A percentile compares a stretch with the other conserved stretches of the same genome.
These are phyloP conservation scores for Nymphalis c-album DNA, from an alignment of 2,888 invertebrate genomes.

Conservation along the genomic window DNA sequence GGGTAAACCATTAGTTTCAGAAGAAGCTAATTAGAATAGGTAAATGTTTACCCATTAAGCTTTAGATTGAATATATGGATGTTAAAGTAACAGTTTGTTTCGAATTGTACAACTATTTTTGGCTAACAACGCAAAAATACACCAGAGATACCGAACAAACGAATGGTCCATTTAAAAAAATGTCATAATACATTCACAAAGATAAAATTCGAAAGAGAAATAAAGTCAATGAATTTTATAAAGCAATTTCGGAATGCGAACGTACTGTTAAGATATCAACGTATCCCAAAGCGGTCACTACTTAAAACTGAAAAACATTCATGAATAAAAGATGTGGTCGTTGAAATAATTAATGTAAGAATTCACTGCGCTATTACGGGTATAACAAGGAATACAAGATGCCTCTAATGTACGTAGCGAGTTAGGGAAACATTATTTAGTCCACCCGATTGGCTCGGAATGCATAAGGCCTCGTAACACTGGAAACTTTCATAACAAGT, in stretches of 20 bases:
- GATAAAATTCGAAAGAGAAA: constrained; percentile 5
- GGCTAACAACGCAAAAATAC: too few species aligned
- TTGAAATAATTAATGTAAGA: constrained; percentile 35
- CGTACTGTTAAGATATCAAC: constrained; percentile 22
- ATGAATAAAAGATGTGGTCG: constrained; percentile 24
- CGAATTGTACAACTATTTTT: too few species aligned
- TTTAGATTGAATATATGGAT: too few species aligned
- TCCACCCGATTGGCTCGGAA: constrained; percentile 37
- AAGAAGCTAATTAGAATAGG: too few species aligned
- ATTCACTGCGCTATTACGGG: constrained; percentile 30
- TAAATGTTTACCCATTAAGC: too few species aligned
- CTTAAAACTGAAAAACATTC: constrained; percentile 23
- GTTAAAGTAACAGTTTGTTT: too few species aligned
- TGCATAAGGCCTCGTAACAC: constrained; percentile 28
- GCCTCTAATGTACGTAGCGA: constrained; percentile 40
- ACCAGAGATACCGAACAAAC: neutral
- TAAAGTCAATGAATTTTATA: constrained; percentile 18
- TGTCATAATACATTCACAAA: neutral
- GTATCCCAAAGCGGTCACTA: constrained; percentile 21
- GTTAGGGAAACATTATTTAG: constrained; percentile 40
- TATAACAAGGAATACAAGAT: constrained; percentile 41
- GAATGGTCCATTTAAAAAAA: constrained; percentile 3
- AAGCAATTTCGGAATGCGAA: constrained; percentile 23
- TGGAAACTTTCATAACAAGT: neutral
- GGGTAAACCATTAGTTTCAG: too few species aligned